A percentile compares a stretch with the other conserved stretches of the same genome.
phyloP scores from a whole-genome alignment of 2,797 vertebrate genomes.

The Tadarida brasiliensis region DNA sequence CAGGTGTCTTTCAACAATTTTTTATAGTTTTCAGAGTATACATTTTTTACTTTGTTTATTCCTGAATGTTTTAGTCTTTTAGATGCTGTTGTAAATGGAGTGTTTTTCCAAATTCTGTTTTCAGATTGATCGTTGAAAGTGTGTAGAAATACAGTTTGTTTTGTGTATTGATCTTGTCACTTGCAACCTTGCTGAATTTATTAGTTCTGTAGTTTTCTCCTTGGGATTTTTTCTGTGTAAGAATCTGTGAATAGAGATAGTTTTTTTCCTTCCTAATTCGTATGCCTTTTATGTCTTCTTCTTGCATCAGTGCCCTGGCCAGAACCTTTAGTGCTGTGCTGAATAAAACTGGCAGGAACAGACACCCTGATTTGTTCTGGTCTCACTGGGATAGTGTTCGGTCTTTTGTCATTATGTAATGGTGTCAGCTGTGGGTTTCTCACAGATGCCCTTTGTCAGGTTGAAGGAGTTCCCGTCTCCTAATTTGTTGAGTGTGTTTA shows the following conservation, averaged over 20 bases:
- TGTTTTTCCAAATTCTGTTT: slow-evolving; percentile 12
- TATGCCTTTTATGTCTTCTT: neutral
- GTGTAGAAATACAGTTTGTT: neutral
- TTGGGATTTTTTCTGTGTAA: neutral
- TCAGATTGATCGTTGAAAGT: neutral
- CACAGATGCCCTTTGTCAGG: neutral
- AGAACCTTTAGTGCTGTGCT: neutral
- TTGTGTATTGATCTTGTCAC: neutral
- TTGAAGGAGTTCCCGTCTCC: neutral
- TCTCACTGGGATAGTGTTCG: neutral
- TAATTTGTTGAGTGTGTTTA: neutral
- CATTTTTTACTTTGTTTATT: slow-evolving; percentile 11
- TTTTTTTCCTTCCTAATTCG: neutral
- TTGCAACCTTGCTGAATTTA: slow-evolving; percentile 14
- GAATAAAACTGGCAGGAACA: neutral
- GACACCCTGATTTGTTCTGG: neutral
- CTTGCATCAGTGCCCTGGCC: neutral
- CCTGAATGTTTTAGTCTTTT: slow-evolving; percentile 2
- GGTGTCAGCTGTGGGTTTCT: neutral
- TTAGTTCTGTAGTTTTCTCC: neutral
- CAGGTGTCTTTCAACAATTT: neutral
- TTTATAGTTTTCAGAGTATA: neutral
- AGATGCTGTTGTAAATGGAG: neutral
- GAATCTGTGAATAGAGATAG: neutral
- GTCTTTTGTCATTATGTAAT: neutral